Evolutionary conservation across 1,140 invertebrate species (phyloP), one percentile per base, ranked within the genome.

Genomic region (Drosophila malerkotliana): DNA sequence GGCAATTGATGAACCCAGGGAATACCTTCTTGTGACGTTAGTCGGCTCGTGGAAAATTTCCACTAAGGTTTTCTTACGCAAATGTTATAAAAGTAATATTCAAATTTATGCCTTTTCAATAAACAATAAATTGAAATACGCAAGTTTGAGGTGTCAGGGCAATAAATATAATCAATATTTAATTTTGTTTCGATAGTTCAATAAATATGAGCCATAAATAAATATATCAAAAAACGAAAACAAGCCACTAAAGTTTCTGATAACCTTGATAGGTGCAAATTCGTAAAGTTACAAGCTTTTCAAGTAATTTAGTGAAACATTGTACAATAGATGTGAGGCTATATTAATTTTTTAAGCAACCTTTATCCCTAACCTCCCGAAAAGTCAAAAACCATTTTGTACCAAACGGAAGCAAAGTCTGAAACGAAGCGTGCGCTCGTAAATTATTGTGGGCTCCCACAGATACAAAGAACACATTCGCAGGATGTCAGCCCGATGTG

Each of bases 381-480:
- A 48, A 34, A 69, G 32, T 57, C 51, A 57, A 12, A 24, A 32
- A n/a, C 10, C 28, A 39, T 39, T 18, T 45, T 28, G 39, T 56
- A 51, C 26, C 32, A 57, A 69, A 69, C 66, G 72, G 72, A 75
- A 76, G 73, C 73, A 75, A 77, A 77, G 78, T 67, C 72, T 58
- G 67, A 79, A 47, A 76, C 32, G 41, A 66, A 87, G 83, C 74
- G 83, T 87, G 82, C 72, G 78, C 82, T 87, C 82, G 82, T 87
- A 87, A 87, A 87, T 87, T 87, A 87, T 88, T 59, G 73, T 73
- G 54, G 73, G 37, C 57, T 51, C 71, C 61, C 60, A 66, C 72
- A 73, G 60, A 66, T 52, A 75, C 8, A 45, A 7, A 48, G 32
- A 26, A 39, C 34, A 72, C 47, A 37, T 18, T 34, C 54, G 39